Percentiles rank a stretch among this genome's conserved stretches.
Evolutionary conservation across 2,113 vertebrate species (phyloP).

Genomic region (Halichoerus grypus): DNA sequence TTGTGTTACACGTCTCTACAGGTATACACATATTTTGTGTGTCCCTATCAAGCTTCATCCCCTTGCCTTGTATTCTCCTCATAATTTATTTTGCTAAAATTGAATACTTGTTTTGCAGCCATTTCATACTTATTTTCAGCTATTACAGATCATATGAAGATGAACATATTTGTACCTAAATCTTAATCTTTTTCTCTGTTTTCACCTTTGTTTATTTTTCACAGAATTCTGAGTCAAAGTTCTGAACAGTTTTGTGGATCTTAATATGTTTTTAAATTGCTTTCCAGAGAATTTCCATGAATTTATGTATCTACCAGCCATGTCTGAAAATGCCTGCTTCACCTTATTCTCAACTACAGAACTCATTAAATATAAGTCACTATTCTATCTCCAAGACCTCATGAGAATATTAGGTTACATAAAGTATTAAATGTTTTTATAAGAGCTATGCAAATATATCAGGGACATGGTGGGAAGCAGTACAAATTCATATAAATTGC

Average conservation of each 20-base stretch:
- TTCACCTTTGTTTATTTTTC: not conserved
- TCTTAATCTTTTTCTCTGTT: not conserved
- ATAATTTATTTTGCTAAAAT: not conserved
- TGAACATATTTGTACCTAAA: not conserved
- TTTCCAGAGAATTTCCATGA: not conserved
- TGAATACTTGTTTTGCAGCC: not conserved
- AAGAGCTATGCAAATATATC: not conserved
- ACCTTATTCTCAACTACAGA: not conserved
- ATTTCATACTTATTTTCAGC: not conserved
- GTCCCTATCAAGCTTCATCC: not conserved
- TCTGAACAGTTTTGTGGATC: not conserved
- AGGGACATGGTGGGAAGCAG: not conserved
- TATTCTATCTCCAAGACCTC: not conserved
- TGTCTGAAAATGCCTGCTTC: not conserved
- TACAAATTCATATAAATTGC: not conserved
- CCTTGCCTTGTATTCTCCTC: not conserved
- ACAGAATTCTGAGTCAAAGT: slow-evolving; percentile 3
- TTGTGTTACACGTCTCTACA: not conserved
- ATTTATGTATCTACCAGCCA: not conserved
- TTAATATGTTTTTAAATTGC: not conserved
- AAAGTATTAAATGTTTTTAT: not conserved
- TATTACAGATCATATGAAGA: not conserved
- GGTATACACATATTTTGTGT: not conserved
- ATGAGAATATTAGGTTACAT: not conserved
- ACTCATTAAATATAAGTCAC: not conserved